A percentile compares a stretch with the other conserved stretches of the same genome.
These are phyloP conservation scores for Rhyacophila brunnea DNA, from an alignment of 1,140 invertebrate species.

Conservation along the genomic window DNA sequence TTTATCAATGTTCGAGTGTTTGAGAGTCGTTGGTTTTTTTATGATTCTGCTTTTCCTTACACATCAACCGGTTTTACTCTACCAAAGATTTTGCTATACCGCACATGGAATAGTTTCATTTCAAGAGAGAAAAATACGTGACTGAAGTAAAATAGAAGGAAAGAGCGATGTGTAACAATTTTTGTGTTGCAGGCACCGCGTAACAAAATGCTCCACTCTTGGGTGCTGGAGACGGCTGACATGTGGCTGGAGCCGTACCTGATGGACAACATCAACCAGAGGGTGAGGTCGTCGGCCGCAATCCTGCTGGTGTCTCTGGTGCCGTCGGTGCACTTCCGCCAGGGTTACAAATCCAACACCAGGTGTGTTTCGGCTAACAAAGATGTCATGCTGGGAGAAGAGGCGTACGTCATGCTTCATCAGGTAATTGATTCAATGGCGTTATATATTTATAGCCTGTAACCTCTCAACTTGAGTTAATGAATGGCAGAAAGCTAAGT, in stretches of 20 bases:
- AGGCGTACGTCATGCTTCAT: constrained; percentile 78
- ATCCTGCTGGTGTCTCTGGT: constrained; percentile 84
- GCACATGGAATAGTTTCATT: too few species aligned
- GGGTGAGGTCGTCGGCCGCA: constrained; percentile 81
- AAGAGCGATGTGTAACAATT: too few species aligned
- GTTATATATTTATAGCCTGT: too few species aligned
- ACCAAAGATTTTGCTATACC: too few species aligned
- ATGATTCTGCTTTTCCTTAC: too few species aligned
- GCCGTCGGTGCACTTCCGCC: constrained; percentile 82
- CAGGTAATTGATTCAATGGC: constrained; percentile 49
- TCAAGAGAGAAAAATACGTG: too few species aligned
- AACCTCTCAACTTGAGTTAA: too few species aligned
- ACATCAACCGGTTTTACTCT: too few species aligned
- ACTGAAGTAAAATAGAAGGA: too few species aligned
- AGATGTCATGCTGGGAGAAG: constrained; percentile 52
- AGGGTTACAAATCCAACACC: constrained; percentile 71
- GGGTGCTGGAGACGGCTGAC: constrained; percentile 84
- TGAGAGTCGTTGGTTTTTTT: too few species aligned
- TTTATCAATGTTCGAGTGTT: too few species aligned
- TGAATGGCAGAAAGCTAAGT: too few species aligned
- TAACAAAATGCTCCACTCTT: constrained; percentile 85
- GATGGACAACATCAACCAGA: constrained; percentile 78
- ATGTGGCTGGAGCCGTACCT: constrained; percentile 89
- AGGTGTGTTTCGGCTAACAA: constrained; percentile 42
- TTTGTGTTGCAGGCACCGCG: constrained; percentile 68